phyloP scores from a whole-genome alignment of 2,113 vertebrate species.

The Corythoichthys haematopterus region DNA sequence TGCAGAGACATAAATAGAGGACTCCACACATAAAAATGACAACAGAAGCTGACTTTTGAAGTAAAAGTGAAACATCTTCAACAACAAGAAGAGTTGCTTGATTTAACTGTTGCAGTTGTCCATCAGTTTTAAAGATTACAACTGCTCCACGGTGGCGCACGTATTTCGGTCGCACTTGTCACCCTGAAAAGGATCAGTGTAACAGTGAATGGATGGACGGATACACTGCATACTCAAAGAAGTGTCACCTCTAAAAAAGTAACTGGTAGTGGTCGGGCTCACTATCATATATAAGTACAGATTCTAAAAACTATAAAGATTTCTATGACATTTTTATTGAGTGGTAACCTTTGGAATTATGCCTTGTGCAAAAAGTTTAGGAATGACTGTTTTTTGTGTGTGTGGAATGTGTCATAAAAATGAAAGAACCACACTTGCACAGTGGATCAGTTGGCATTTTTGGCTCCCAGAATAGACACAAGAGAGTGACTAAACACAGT shows the following conservation, averaged over 20 bases:
- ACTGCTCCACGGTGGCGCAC: background rate
- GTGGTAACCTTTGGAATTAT: background rate
- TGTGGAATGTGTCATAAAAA: background rate
- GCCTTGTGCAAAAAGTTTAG: background rate
- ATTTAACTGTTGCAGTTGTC: no score
- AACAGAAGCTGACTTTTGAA: no score
- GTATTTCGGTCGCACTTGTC: background rate
- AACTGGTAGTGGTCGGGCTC: background rate
- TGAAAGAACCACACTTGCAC: background rate
- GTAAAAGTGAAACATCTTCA: no score
- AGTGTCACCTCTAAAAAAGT: background rate
- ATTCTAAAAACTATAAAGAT: conserved; percentile 3
- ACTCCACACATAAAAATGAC: no score
- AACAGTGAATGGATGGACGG: background rate
- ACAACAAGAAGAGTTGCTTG: no score
- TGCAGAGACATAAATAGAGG: no score
- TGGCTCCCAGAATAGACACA: background rate
- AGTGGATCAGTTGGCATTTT: background rate
- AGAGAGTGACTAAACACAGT: background rate
- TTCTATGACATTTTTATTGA: conserved; percentile 2
- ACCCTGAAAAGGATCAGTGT: background rate
- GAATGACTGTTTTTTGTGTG: background rate
- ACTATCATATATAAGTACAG: background rate
- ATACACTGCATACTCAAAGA: background rate
- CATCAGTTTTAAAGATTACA: no score